Percentiles rank a stretch among this genome's conserved stretches.
Conservation (phyloP, 2,797 vertebrate genomes). For the Dendrocincla tyrannina region DNA sequence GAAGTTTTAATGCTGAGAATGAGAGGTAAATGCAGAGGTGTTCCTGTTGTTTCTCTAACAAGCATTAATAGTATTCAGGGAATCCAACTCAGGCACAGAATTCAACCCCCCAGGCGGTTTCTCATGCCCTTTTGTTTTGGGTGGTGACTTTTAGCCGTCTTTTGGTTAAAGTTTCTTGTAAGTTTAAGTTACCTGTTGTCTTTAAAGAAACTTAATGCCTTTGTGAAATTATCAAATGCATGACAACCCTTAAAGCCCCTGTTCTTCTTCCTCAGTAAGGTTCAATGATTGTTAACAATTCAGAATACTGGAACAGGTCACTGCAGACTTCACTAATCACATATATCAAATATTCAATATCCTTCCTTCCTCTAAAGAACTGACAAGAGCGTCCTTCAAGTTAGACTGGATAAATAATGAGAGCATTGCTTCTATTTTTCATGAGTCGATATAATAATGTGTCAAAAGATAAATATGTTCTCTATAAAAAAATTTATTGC, state of each 20-base stretch:
- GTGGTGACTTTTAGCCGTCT: neutral
- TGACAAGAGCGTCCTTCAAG: neutral
- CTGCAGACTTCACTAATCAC: neutral
- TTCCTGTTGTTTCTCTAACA: neutral
- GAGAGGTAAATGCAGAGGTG: neutral
- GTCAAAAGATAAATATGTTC: constrained; percentile 19
- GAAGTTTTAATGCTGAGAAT: neutral
- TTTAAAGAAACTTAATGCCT: neutral
- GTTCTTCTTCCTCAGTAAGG: neutral
- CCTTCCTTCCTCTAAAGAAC: constrained; percentile 5
- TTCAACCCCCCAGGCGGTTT: neutral
- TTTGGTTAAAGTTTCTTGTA: neutral
- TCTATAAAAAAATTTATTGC: neutral
- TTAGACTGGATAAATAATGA: constrained; percentile 13
- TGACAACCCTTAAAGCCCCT: neutral
- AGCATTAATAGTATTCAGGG: neutral
- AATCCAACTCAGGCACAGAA: neutral
- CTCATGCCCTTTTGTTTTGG: neutral
- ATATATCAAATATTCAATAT: constrained; percentile 26
- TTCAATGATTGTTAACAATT: neutral
- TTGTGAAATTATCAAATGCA: neutral
- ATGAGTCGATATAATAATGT: neutral
- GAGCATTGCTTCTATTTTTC: neutral
- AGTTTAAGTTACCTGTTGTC: neutral
- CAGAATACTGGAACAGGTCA: neutral